phyloP scores from a whole-genome alignment of 1,140 invertebrate species.

The Littorina saxatilis region DNA sequence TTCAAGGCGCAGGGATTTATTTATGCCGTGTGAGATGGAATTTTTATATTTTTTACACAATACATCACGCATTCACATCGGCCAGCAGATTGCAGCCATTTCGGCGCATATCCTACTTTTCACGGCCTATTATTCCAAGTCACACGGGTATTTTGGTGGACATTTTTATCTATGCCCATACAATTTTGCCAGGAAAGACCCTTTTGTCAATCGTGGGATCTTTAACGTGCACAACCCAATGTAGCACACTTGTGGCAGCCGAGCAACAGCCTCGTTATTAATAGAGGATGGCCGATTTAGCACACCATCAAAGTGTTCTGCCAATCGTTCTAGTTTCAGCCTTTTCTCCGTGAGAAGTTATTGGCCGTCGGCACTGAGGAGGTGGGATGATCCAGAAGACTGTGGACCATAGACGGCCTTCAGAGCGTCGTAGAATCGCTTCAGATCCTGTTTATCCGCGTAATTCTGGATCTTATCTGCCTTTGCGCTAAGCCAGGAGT shows the following conservation, averaged over 20 bases:
- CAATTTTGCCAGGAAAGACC: too few relatives aligned
- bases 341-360: conserved; percentile 36
- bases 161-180: too few relatives aligned
- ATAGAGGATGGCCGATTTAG: conserved; percentile 40
- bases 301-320: conserved; percentile 41
- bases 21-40: too few relatives aligned
- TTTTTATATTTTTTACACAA: too few relatives aligned
- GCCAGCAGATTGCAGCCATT: too few relatives aligned
- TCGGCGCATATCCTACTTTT: too few relatives aligned
- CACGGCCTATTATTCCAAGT: too few relatives aligned
- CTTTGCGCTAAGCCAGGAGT: conserved; percentile 38
- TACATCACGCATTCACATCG: too few relatives aligned
- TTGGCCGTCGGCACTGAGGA: conserved; percentile 42
- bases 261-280: conserved; percentile 36
- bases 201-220: too few relatives aligned
- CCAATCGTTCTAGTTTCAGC: conserved; percentile 42
- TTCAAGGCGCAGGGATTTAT: too few relatives aligned
- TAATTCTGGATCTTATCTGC: conserved; percentile 48
- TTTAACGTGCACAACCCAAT: too few relatives aligned
- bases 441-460: conserved; percentile 37
- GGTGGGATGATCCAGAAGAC: conserved; percentile 38
- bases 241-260: conserved; percentile 36
- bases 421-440: conserved; percentile 34
- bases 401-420: conserved; percentile 47
- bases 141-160: too few relatives aligned